Percentiles rank a stretch among this genome's conserved stretches.
Conservation (phyloP, 2,113 vertebrate genomes). For the Redunca redunca region DNA sequence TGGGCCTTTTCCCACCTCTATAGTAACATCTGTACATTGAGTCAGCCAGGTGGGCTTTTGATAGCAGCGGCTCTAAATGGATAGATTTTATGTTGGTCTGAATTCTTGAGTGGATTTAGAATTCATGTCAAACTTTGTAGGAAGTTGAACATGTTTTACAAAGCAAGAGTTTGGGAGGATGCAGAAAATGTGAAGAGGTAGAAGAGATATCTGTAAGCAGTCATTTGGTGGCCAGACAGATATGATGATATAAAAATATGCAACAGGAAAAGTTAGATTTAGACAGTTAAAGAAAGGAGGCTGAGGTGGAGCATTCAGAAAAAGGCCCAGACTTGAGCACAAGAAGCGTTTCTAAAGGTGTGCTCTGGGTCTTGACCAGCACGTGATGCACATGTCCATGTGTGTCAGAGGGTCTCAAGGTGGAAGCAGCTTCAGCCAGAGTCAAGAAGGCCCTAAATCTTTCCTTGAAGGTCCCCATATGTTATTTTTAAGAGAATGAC, state of each 20-base stretch:
- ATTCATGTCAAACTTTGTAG: neutral
- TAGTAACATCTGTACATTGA: neutral
- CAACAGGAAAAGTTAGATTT: neutral
- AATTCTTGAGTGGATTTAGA: constrained; percentile 1
- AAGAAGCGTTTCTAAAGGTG: neutral
- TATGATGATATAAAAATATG: neutral
- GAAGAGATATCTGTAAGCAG: neutral
- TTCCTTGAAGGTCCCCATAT: neutral
- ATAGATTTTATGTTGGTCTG: neutral
- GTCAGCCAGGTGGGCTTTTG: neutral
- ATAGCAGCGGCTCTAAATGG: neutral
- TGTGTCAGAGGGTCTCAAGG: neutral
- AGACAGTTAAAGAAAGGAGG: neutral
- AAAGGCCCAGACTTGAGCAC: neutral
- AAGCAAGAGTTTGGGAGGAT: neutral
- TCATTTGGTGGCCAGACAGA: neutral
- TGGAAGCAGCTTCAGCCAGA: neutral
- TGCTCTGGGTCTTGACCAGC: neutral
- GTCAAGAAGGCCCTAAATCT: neutral
- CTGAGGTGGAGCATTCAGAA: neutral
- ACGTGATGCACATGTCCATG: neutral
- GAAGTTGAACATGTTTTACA: neutral
- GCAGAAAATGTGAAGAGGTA: neutral
- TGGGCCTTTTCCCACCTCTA: neutral
- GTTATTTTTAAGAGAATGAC: neutral